These are phyloP conservation scores for Scophthalmus maximus DNA, from an alignment of 2,113 vertebrate genomes.

Conservation along the genomic window DNA sequence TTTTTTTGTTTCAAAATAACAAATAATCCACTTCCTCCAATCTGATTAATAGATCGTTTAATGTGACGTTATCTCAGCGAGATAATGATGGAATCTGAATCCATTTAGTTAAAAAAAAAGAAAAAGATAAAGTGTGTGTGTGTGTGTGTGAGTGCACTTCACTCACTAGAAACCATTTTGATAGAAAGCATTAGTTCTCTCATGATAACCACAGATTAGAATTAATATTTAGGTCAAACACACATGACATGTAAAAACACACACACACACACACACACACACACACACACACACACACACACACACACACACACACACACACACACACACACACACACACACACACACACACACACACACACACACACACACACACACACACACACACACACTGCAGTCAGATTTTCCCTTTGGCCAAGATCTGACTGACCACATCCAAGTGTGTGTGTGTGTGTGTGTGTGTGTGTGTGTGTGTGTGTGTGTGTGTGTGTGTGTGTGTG, in stretches of 20 bases:
- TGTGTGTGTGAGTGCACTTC: slow-evolving; percentile 7
- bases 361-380: slow-evolving; percentile 20
- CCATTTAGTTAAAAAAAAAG: no score
- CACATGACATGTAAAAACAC: slow-evolving; percentile 18
- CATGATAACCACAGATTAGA: slow-evolving; percentile 61
- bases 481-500: not conserved
- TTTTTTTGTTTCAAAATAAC: not conserved
- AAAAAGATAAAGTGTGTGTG: no score
- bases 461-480: no score
- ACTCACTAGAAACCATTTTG: slow-evolving; percentile 65
- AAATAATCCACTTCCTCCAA: not conserved
- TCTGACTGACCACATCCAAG: slow-evolving; percentile 11
- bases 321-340: slow-evolving; percentile 27
- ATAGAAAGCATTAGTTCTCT: slow-evolving; percentile 62
- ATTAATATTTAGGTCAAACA: slow-evolving; percentile 72
- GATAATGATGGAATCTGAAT: no score
- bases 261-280: slow-evolving; percentile 2
- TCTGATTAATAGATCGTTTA: no score
- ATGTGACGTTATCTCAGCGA: no score
- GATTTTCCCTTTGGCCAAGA: slow-evolving; percentile 22
- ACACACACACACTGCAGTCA: slow-evolving; percentile 8
- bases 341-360: slow-evolving; percentile 28
- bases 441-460: not conserved
- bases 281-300: slow-evolving; percentile 11
- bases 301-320: slow-evolving; percentile 21